Evolutionary conservation across 2,797 vertebrate species (phyloP), one percentile per base, ranked within the genome.

Genomic region (Threskiornis aethiopicus): DNA sequence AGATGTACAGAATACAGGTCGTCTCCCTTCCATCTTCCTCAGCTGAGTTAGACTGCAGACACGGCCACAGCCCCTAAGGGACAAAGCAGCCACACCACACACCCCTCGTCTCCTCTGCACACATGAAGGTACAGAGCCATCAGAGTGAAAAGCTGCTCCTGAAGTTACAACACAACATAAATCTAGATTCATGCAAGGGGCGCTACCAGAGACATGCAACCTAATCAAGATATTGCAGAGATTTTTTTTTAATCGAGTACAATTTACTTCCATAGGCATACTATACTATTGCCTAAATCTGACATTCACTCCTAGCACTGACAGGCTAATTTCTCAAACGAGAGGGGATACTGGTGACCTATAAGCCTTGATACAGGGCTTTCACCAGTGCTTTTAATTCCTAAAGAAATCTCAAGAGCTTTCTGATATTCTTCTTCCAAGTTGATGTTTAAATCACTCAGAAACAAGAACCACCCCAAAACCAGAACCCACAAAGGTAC

Each of bases 11-110:
- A 31, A 42, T 12, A 52, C n/a, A 49, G 35, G 66, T 39, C 8
- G 16, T 39, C 44, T 46, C 13, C 11, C 15, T 39, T 49, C 12
- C 19, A 41, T 75, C 37, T 61, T 61, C 18, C 35, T 5, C 28
- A 54, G 16, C 26, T 19, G 29, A 59, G 18, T 42, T 5, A 65
- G 54, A 49, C 19, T 16, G 8, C 33, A 61, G n/a, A 46, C 18
- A 76, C 0, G 0, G 58, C 16, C 25, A 58, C 1, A 2, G 42
- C 25, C 35, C 82, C 41, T 3, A 1, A 59, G 75, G 41, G 18
- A 94, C 29, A 65, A 54, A 47, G 24, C 2, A 16, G 20, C 14
- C 35, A 46, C 16, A 84, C 2, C 31, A 39, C 16, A 33, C 0
- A 1, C 4, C 11, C 10, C 3, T 35, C 29, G 8, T 54, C 33